These are phyloP conservation scores for Brachyptera putata DNA, from an alignment of 2,888 invertebrate species.

Conservation along the genomic window DNA sequence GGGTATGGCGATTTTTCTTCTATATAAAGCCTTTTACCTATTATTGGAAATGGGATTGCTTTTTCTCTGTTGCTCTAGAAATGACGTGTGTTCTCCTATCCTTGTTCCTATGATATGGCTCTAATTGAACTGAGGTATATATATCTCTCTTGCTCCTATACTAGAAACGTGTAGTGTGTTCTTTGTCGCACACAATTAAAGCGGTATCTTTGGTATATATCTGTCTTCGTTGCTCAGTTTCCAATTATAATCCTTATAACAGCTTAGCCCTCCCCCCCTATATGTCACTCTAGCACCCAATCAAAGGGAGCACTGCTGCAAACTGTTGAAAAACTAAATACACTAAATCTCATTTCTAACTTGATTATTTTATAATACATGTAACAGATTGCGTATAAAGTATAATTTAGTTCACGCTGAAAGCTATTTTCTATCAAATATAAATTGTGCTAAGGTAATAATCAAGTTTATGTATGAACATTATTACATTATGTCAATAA, in stretches of 20 bases:
- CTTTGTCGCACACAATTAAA: slow-evolving; percentile 18
- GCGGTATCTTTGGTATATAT: slow-evolving; percentile 18
- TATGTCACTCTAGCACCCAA: slow-evolving; percentile 20
- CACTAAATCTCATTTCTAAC: too few relatives aligned
- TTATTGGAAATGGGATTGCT: slow-evolving; percentile 21
- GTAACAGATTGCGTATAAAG: neutral
- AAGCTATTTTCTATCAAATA: too few relatives aligned
- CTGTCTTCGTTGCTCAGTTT: slow-evolving; percentile 21
- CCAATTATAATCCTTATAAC: slow-evolving; percentile 23
- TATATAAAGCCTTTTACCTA: slow-evolving; percentile 16
- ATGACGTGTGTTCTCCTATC: slow-evolving; percentile 11
- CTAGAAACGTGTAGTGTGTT: neutral
- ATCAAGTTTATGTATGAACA: too few relatives aligned
- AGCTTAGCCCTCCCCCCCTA: slow-evolving; percentile 17
- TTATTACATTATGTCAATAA: too few relatives aligned
- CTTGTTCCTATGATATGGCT: slow-evolving; percentile 19
- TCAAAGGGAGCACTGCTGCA: neutral
- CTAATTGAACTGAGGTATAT: slow-evolving; percentile 14
- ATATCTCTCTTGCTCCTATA: neutral
- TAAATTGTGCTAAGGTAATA: too few relatives aligned
- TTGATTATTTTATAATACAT: too few relatives aligned
- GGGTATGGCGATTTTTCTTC: slow-evolving; percentile 14
- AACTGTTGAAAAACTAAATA: neutral
- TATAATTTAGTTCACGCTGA: too few relatives aligned
- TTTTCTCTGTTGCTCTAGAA: slow-evolving; percentile 20